Evolutionary conservation across 2,888 invertebrate genomes (phyloP).

Genomic region (Rhagium mordax): DNA sequence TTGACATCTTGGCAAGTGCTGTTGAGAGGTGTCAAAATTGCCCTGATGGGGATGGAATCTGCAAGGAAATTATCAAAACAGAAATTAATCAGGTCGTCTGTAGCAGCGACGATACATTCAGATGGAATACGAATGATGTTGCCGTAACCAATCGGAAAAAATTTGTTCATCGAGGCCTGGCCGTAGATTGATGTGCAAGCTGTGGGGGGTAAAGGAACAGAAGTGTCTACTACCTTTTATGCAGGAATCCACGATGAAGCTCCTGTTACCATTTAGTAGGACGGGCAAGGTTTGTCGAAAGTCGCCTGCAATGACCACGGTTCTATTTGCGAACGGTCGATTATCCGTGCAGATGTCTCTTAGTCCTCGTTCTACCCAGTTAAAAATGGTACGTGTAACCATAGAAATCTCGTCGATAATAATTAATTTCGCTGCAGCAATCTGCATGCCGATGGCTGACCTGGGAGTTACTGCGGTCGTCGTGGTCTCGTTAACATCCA

Average conservation of each 20-base stretch:
- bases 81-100: neutral
- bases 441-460: neutral
- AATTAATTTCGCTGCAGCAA: neutral
- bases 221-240: neutral
- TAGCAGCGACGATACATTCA: neutral
- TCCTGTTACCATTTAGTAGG: constrained; percentile 33
- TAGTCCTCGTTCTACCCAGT: constrained; percentile 2
- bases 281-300: constrained; percentile 41
- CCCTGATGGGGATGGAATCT: neutral
- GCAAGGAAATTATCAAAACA: neutral
- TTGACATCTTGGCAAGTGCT: neutral
- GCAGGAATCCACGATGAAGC: constrained; percentile 34
- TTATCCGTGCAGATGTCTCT: neutral
- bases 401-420: constrained; percentile 19
- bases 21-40: neutral
- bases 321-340: constrained; percentile 29
- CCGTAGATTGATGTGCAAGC: neutral
- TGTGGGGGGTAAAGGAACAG: neutral
- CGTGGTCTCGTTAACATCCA: neutral
- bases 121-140: neutral
- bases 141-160: neutral
- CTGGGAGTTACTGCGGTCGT: neutral
- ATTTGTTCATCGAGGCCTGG: neutral
- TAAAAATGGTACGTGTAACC: neutral
- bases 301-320: constrained; percentile 36